These are phyloP conservation scores for Amphibalanus amphitrite DNA, from an alignment of 1,140 invertebrate species.

Conservation along the genomic window DNA sequence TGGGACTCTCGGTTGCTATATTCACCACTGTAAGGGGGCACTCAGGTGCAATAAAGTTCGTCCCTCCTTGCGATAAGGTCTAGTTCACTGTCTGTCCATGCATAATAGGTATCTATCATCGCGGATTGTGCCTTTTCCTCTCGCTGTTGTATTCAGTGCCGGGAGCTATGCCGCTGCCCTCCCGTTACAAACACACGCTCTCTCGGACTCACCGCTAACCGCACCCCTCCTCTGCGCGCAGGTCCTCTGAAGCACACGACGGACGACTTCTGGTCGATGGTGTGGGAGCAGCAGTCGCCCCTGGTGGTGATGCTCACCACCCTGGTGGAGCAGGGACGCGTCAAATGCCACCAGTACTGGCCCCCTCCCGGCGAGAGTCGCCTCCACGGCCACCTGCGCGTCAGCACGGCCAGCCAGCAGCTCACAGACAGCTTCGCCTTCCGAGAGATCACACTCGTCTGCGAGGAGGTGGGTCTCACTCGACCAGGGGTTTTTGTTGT, in stretches of 20 bases:
- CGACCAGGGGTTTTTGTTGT: no score
- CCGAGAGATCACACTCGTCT: constrained; percentile 66
- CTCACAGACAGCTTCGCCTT: constrained; percentile 83
- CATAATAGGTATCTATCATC: no score
- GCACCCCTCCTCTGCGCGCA: constrained; percentile 64
- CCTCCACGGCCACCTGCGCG: constrained; percentile 63
- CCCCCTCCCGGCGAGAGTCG: constrained; percentile 68
- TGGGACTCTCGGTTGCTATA: no score
- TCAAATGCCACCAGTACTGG: constrained; percentile 87
- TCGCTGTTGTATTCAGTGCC: constrained; percentile 8
- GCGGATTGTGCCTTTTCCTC: neutral
- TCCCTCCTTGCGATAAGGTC: no score
- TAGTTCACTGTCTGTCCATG: no score
- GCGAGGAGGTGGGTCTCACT: constrained; percentile 52
- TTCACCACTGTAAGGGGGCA: no score
- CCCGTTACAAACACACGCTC: constrained; percentile 79
- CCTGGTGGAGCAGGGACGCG: constrained; percentile 81
- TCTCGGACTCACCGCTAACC: constrained; percentile 88
- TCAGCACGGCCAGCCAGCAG: constrained; percentile 61
- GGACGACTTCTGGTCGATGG: constrained; percentile 35
- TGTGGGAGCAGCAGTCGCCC: neutral
- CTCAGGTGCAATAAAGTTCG: no score
- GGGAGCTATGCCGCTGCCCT: no score
- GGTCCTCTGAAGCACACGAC: constrained; percentile 82
- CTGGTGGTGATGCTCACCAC: constrained; percentile 77